phyloP scores from a whole-genome alignment of 2,113 vertebrate species.

The Neotoma lepida region DNA sequence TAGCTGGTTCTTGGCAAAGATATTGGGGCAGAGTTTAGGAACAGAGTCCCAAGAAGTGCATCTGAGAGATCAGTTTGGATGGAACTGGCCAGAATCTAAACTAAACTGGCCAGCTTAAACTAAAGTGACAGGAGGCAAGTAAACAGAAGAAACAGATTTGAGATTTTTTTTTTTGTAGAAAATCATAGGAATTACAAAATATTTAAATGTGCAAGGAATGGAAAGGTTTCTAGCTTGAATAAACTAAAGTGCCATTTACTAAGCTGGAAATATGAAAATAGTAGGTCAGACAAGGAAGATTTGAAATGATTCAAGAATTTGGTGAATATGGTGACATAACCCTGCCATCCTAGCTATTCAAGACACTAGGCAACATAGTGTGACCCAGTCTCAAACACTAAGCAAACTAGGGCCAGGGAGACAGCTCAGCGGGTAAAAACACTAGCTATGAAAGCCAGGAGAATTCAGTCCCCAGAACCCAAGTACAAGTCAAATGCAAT shows the following conservation, averaged over 20 bases:
- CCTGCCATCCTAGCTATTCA: neutral
- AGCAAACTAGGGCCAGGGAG: neutral
- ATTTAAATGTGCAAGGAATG: neutral
- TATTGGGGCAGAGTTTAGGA: neutral
- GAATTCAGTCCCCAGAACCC: neutral
- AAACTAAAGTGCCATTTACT: neutral
- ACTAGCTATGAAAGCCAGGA: neutral
- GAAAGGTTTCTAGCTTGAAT: neutral
- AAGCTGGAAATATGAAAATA: neutral
- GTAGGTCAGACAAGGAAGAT: neutral
- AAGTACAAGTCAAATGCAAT: too few species aligned
- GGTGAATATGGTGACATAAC: too few species aligned
- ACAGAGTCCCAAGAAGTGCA: neutral
- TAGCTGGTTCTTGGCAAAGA: neutral
- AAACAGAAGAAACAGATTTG: slow-evolving; percentile 13
- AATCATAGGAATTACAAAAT: neutral
- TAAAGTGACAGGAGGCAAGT: slow-evolving; percentile 1
- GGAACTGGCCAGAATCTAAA: neutral
- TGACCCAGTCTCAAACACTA: neutral
- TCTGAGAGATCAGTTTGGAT: neutral
- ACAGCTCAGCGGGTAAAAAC: neutral
- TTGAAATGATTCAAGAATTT: slow-evolving; percentile 42
- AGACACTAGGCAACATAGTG: neutral
- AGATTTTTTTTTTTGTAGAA: neutral
- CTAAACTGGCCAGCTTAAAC: slow-evolving; percentile 23